Conservation (phyloP, 1,140 invertebrate genomes). For the Pararge aegeria region DNA sequence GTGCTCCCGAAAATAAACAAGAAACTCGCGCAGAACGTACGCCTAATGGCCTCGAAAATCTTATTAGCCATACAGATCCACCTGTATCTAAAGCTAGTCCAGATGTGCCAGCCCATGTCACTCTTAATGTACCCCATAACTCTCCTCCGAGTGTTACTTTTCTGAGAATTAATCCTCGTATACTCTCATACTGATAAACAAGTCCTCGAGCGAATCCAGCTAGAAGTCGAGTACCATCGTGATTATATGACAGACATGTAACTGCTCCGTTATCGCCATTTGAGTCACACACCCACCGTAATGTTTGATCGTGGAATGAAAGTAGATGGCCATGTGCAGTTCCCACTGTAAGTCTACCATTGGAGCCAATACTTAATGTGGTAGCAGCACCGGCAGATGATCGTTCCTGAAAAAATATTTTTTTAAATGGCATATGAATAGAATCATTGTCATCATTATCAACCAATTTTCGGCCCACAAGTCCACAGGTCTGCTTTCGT, state of each 20-base stretch:
- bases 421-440: background rate
- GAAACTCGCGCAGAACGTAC: slow-evolving; percentile 93
- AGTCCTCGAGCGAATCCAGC: slow-evolving; percentile 94
- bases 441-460: too few species aligned
- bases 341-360: slow-evolving; percentile 90
- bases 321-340: slow-evolving; percentile 96
- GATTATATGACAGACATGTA: slow-evolving; percentile 92
- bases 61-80: slow-evolving; percentile 98
- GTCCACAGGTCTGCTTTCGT: too few species aligned
- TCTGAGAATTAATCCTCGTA: slow-evolving; percentile 88
- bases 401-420: slow-evolving; percentile 84
- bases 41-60: slow-evolving; percentile 93
- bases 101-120: slow-evolving; percentile 85
- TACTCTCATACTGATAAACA: slow-evolving; percentile 90
- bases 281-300: slow-evolving; percentile 91
- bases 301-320: slow-evolving; percentile 92
- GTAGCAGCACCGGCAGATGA: slow-evolving; percentile 94
- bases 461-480: too few species aligned
- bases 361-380: slow-evolving; percentile 87
- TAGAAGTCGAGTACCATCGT: slow-evolving; percentile 91
- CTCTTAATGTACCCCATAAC: slow-evolving; percentile 91
- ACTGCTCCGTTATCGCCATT: slow-evolving; percentile 90
- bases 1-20: slow-evolving; percentile 95
- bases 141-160: slow-evolving; percentile 93
- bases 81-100: slow-evolving; percentile 94